Base-by-base conservation (phyloP, 2,113 vertebrate genomes). In the Sturnira hondurensis region DNA sequence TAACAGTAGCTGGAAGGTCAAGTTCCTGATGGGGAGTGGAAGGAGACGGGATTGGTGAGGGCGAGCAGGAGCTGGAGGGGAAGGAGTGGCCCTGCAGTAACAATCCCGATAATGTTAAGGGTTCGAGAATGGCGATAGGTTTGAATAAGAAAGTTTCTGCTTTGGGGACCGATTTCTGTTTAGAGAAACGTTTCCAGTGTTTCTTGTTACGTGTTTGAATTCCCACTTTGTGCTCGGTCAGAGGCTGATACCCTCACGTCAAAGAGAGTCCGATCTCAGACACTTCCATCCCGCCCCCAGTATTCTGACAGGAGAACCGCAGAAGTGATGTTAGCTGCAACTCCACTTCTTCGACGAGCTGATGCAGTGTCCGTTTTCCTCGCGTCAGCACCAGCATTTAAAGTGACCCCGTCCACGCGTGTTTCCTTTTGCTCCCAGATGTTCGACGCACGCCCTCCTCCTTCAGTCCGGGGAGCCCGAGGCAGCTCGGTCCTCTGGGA, bases 111-210 rank as follows among this genome's bases (percentile, higher is more conserved):
- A 28, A 43, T 38, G 28, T 41, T 19, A 85, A 67, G 38, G 45
- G 5, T 74, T 84, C 26, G 20, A 63, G 56, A 73, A 22, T 63
- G 33, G 33, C 52, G 76, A 15, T 41, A 26, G 56, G 9, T 74
- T 91, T 88, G 71, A 84, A 56, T 56, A 96, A 54, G 71, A 87
- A 95, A 80, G 58, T 70, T 90, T 86, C 84, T 68, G 76, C 36
- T 83, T 83, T 68, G 10, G 22, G 7, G 61, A 77, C 65, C 33
- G 26, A 65, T 56, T 86, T 95, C 38, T 74, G 10, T 63, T 58
- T 41, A 90, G 54, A 19, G 65, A 74, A 82, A 71, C 12, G 24
- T 15, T 83, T 43, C 1, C 33, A 63, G 45, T 38, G 81, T 70
- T 47, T 83, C 63, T 43, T 50, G 19, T 50, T 70, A 38, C 7